Evolutionary conservation across 2,888 invertebrate species (phyloP).

Genomic region (Drosophila mettleri): DNA sequence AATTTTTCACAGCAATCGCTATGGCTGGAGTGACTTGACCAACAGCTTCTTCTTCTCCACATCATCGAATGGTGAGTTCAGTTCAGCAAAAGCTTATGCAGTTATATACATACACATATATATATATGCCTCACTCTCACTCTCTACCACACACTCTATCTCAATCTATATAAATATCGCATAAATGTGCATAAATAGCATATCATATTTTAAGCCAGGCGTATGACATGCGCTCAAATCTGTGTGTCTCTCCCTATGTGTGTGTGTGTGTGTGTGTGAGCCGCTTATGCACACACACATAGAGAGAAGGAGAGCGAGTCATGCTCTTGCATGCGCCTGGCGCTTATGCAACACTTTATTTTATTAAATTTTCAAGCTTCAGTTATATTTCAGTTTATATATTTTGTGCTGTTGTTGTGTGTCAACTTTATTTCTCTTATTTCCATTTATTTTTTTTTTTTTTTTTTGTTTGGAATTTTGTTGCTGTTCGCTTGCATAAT

Average conservation of each 20-base stretch:
- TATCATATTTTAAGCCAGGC: slow-evolving; percentile 40
- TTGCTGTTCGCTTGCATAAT: slow-evolving; percentile 75
- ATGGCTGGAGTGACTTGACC: slow-evolving; percentile 89
- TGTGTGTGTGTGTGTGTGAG: slow-evolving; percentile 15
- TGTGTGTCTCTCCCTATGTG: neutral
- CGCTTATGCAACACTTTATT: slow-evolving; percentile 36
- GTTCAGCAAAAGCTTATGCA: slow-evolving; percentile 56
- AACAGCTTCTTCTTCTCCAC: slow-evolving; percentile 88
- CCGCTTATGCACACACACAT: slow-evolving; percentile 20
- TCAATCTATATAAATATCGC: slow-evolving; percentile 10
- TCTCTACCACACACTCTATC: neutral
- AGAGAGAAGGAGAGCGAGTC: slow-evolving; percentile 1
- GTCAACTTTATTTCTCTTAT: too few relatives aligned
- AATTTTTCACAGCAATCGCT: slow-evolving; percentile 86
- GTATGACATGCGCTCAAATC: slow-evolving; percentile 4
- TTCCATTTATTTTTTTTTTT: slow-evolving; percentile 17
- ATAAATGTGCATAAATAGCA: slow-evolving; percentile 34
- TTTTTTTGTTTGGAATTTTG: slow-evolving; percentile 16
- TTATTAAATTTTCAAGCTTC: slow-evolving; percentile 19
- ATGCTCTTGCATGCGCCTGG: slow-evolving; percentile 49
- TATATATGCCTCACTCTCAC: neutral
- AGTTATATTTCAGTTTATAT: slow-evolving; percentile 17
- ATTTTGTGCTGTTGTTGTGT: neutral
- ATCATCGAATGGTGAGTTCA: slow-evolving; percentile 87
- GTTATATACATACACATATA: slow-evolving; percentile 5